phyloP scores from a whole-genome alignment of 1,140 invertebrate genomes.

The Reticulitermes speratus region DNA sequence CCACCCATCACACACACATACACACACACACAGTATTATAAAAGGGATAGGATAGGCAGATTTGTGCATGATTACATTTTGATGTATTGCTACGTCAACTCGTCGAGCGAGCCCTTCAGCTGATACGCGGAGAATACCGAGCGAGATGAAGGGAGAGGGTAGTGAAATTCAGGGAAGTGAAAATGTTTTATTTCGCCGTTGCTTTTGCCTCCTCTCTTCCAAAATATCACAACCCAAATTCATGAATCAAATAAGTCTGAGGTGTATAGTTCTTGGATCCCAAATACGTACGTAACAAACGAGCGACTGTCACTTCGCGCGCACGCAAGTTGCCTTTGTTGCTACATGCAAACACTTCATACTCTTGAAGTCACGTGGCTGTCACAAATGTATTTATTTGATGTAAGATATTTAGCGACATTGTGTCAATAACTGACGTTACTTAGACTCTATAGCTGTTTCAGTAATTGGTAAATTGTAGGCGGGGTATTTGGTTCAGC shows the following conservation, averaged over 20 bases:
- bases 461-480: too few species aligned
- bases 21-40: constrained; percentile 13
- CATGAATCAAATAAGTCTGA: constrained; percentile 10
- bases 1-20: neutral
- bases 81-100: constrained; percentile 20
- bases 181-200: constrained; percentile 20
- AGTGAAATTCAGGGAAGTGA: constrained; percentile 17
- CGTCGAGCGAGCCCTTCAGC: constrained; percentile 13
- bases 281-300: neutral
- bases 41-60: constrained; percentile 17
- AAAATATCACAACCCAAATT: neutral
- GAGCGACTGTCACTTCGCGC: too few species aligned
- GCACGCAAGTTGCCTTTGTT: too few species aligned
- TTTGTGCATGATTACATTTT: constrained; percentile 28
- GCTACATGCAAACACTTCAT: too few species aligned
- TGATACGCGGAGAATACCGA: neutral
- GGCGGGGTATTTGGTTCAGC: too few species aligned
- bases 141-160: neutral
- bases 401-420: too few species aligned
- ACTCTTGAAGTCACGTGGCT: too few species aligned
- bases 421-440: too few species aligned
- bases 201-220: neutral
- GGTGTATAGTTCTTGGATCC: neutral
- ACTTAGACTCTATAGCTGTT: too few species aligned
- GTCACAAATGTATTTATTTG: too few species aligned